These are phyloP conservation scores for Acanthaster planci DNA, from an alignment of 35 echinoderm and acorn worm genomes.

Conservation along the genomic window DNA sequence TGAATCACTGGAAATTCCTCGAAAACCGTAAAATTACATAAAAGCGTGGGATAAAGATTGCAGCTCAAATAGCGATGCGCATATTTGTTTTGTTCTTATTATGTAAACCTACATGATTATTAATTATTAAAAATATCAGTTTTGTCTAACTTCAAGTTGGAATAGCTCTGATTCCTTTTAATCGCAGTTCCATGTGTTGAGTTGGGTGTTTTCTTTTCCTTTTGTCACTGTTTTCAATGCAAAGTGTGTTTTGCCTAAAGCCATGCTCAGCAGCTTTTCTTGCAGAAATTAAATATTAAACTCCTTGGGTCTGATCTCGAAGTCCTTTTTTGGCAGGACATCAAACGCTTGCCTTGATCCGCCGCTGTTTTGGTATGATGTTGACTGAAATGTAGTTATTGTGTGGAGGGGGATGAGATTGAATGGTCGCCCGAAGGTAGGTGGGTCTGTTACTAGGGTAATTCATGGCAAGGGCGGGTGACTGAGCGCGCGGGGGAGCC, in stretches of 20 bases:
- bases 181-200: background rate
- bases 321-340: background rate
- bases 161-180: no score
- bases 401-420: conserved; percentile 9
- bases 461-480: conserved; percentile 27
- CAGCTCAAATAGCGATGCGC: no score
- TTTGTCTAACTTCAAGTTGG: no score
- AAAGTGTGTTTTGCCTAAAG: conserved; percentile 9
- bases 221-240: conserved; percentile 20
- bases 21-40: no score
- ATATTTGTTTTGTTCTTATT: no score
- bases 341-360: background rate
- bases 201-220: conserved; percentile 7
- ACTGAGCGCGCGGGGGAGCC: background rate
- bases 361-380: conserved; percentile 12
- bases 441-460: conserved; percentile 11
- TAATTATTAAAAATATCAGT: no score
- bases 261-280: background rate
- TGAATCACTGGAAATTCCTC: no score
- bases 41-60: no score
- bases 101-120: no score
- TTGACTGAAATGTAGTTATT: background rate
- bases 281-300: conserved; percentile 34
- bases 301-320: background rate
- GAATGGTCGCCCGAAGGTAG: background rate